A percentile compares a stretch with the other conserved stretches of the same genome.
These are phyloP conservation scores for Erpetoichthys calabaricus DNA, from an alignment of 2,797 vertebrate species.

Conservation along the genomic window DNA sequence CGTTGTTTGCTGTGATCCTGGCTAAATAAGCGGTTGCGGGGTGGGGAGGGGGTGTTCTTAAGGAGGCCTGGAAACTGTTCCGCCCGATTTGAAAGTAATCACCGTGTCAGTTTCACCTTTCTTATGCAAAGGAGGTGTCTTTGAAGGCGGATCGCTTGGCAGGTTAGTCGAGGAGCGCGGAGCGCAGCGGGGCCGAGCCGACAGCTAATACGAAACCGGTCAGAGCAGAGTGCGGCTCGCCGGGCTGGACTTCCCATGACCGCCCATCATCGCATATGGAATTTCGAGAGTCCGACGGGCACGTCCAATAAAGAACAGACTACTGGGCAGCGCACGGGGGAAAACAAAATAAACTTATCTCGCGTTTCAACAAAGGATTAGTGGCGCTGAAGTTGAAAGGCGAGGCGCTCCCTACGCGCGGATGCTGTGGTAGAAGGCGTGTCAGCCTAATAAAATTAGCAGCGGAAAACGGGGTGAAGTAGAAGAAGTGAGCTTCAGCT, in stretches of 20 bases:
- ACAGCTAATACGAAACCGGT: too few relatives aligned
- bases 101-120: slow-evolving; percentile 84
- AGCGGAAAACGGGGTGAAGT: not conserved
- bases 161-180: slow-evolving; percentile 53
- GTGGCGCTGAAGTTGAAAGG: not conserved
- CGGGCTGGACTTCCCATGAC: too few relatives aligned
- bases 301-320: too few relatives aligned
- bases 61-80: slow-evolving; percentile 60
- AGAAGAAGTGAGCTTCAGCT: not conserved
- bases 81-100: slow-evolving; percentile 73
- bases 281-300: too few relatives aligned
- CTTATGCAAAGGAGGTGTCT: slow-evolving; percentile 86
- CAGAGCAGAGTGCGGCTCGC: too few relatives aligned
- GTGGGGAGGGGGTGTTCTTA: slow-evolving; percentile 28
- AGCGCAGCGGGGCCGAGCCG: slow-evolving; percentile 11
- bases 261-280: too few relatives aligned
- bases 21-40: slow-evolving; percentile 38
- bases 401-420: slow-evolving; percentile 1
- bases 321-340: not conserved
- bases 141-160: slow-evolving; percentile 76
- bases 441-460: slow-evolving; percentile 2
- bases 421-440: slow-evolving; percentile 6
- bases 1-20: slow-evolving; percentile 47
- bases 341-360: slow-evolving; percentile 2
- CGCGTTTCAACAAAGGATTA: slow-evolving; percentile 13